A percentile compares a stretch with the other conserved stretches of the same genome.
Evolutionary conservation across 2,797 vertebrate genomes (phyloP).

Genomic region (Lacerta agilis): DNA sequence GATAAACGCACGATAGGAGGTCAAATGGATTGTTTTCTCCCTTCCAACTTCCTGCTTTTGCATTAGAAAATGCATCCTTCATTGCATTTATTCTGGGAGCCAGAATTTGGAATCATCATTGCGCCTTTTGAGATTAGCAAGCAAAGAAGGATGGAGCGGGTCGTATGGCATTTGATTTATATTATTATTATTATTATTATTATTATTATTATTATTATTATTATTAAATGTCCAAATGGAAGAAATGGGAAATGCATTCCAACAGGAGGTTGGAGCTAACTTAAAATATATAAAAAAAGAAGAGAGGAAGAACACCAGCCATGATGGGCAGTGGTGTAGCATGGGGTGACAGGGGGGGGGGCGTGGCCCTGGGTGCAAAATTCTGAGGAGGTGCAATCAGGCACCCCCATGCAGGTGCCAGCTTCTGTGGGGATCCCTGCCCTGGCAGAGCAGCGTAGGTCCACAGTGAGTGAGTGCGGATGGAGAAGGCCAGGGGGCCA

Average conservation of each 20-base stretch:
- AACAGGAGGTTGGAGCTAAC: neutral
- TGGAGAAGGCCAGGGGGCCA: no score
- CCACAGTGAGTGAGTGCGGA: no score
- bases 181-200: no score
- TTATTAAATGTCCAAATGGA: neutral
- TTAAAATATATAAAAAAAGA: neutral
- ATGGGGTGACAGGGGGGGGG: no score
- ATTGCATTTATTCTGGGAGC: neutral
- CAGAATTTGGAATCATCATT: neutral
- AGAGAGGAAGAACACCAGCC: neutral
- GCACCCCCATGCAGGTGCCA: no score
- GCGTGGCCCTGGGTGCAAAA: no score
- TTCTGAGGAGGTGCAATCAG: no score
- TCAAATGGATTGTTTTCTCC: neutral
- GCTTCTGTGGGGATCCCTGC: no score
- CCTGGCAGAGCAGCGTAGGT: no score
- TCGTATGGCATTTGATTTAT: neutral
- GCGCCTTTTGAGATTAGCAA: neutral
- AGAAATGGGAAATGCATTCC: neutral
- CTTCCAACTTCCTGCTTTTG: neutral
- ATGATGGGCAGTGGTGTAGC: no score
- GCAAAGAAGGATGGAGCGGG: neutral
- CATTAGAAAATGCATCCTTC: neutral
- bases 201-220: no score
- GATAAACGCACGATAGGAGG: constrained; percentile 29